Base-by-base conservation (phyloP, 64 coral and sea anemone species). In the Stichodactyla helianthus region DNA sequence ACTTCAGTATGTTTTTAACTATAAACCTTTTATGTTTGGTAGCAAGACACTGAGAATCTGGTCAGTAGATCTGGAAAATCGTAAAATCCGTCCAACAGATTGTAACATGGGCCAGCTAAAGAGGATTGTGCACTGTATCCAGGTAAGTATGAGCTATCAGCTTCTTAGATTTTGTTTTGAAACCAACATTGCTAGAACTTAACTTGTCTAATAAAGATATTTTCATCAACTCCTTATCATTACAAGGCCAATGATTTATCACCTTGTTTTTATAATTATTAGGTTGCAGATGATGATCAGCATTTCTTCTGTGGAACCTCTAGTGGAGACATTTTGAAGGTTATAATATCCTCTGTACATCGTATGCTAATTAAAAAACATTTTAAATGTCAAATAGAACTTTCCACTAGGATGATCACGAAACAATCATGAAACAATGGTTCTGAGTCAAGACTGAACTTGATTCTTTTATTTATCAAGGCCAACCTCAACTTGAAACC, bases 31-130 rank as follows among this genome's bases (percentile, higher is more conserved):
- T 74, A 23, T 74, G 22, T 25, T 74, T 74, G 68, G 68, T 23
- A 99, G 97, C 77, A 99, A 99, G 85, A 99, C 97, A 14, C 59
- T 99, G 64, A 88, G 93, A 86, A 90, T 99, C 15, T 99, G 97
- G 97, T 86, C 92, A 77, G 58, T 99, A 11, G 97, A 99, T 78
- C 20, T 92, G 25, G 74, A 68, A 31, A 99, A 99, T 84, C 93
- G 97, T 20, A 99, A 99, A 77, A 99, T 99, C 59, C 86, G 86
- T 15, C 93, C 97, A 83, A 82, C 85, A 53, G 93, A 99, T 51
- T 92, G 91, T 59, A 88, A 85, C 54, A 93, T 99, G 93, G 93
- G 97, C 23, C 93, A 98, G 23, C 53, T 94, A 58, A 98, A 98
- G 79, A 91, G 96, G 54, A 88, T 89, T 78, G 85, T 98, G 15